Evolutionary conservation across 2,797 vertebrate genomes (phyloP).

Genomic region (Apodemus agrarius): DNA sequence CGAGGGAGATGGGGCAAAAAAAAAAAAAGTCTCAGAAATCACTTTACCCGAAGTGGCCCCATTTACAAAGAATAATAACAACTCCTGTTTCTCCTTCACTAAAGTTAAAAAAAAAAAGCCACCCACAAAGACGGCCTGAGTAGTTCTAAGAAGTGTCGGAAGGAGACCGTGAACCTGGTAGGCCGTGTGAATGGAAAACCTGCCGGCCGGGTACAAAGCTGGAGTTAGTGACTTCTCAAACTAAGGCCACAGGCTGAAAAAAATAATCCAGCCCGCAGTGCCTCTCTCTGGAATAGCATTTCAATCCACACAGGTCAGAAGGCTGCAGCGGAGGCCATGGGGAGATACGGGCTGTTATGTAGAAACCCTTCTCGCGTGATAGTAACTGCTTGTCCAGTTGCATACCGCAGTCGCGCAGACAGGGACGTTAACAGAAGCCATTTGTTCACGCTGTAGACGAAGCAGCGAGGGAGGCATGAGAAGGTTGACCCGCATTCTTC

Average conservation of each 20-base stretch:
- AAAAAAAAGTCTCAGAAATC: conserved; percentile 15
- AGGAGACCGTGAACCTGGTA: not conserved
- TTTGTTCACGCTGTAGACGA: conserved; percentile 72
- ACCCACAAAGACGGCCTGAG: not conserved
- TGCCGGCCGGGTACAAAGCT: not conserved
- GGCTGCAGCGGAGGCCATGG: not conserved
- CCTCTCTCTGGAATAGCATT: not conserved
- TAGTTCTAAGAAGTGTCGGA: not conserved
- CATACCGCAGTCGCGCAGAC: conserved; percentile 44
- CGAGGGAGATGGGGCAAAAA: not conserved
- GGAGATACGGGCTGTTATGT: conserved; percentile 40
- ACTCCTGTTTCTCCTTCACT: not conserved
- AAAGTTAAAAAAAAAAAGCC: conserved; percentile 36
- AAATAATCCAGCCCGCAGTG: not conserved
- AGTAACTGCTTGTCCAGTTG: conserved; percentile 18
- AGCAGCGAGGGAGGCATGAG: conserved; percentile 56
- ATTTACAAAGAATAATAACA: conserved; percentile 45
- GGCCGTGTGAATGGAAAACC: not conserved
- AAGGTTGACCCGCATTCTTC: conserved; percentile 76
- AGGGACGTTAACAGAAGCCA: conserved; percentile 73
- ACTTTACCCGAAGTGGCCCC: conserved; percentile 48
- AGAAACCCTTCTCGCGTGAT: conserved; percentile 61
- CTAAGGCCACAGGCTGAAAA: not conserved
- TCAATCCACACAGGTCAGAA: conserved; percentile 41
- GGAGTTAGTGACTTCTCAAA: not conserved